Evolutionary conservation across 1,140 invertebrate genomes (phyloP), one percentile per base, ranked within the genome.

Genomic region (Parapsyche elsis): DNA sequence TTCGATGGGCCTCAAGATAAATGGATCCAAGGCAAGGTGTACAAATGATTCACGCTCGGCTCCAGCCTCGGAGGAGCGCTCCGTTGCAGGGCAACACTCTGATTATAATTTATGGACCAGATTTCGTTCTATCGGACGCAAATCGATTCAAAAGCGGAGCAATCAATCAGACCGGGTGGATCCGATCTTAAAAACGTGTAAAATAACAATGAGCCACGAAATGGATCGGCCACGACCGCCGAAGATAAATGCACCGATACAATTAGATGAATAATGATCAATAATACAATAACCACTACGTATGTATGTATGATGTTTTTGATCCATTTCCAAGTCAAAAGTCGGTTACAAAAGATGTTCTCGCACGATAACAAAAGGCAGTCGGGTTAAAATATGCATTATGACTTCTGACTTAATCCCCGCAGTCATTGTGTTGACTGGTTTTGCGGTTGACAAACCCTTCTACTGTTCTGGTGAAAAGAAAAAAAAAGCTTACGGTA

Each of bases 51-150:
- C 81, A 82, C 80, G 76, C 81, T 44, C 77, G 49, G 70, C 9
- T 73, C 19, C 53, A 23, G 53, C 74, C 77, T 38, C 45, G 38
- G 12, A 23, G 61, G 19, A 12, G 45, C 45, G n/a, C 45, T 7
- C 9, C 38, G 71, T 38, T 75, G 26, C 46, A 74, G 77, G 74
- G 57, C 57, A 45, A 49, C 9, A 49, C 10, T 73, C 78, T 82
- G 81, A 82, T 82, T 82, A 79, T 82, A 82, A 82, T 82, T 82
- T 82, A 82, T 82, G 81, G 76, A 77, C 74, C 75, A 82, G 71
- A 82, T 82, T 82, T 82, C 76, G 80, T 82, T 82, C 78, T 80
- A 82, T 82, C 78, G 76, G 16, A 59, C 57, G 75, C 46, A 67
- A 77, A 77, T 77, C 75, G 75, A 77, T 77, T 64, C 75, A 59